Conservation (phyloP, 2,888 invertebrate species). For the Lasioglossum lativentre region DNA sequence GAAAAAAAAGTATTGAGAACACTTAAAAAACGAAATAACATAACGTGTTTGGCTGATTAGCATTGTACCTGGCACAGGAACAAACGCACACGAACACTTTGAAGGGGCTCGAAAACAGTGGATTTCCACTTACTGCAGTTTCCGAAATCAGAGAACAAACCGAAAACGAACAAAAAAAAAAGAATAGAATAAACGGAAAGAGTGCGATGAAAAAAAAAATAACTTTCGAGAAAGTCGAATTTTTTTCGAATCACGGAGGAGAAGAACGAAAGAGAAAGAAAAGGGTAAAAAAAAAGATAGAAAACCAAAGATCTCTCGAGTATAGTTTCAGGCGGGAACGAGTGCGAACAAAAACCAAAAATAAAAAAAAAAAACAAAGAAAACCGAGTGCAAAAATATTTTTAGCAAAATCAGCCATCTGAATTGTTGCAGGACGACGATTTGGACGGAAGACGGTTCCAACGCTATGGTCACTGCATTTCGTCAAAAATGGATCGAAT, state of each 20-base stretch:
- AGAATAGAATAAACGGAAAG: background rate
- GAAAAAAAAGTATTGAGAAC: background rate
- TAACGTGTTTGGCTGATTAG: constrained; percentile 3
- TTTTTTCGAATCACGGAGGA: constrained; percentile 35
- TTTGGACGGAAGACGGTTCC: constrained; percentile 63
- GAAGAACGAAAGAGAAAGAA: background rate
- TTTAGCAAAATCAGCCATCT: constrained; percentile 63
- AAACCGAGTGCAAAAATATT: constrained; percentile 22
- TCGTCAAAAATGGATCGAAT: constrained; percentile 50
- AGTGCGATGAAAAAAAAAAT: background rate
- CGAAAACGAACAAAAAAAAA: background rate
- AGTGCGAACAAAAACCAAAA: background rate
- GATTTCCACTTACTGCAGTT: constrained; percentile 59
- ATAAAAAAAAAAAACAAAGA: background rate
- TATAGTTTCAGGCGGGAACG: constrained; percentile 19
- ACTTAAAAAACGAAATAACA: background rate
- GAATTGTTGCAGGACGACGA: constrained; percentile 67
- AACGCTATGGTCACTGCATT: constrained; percentile 42
- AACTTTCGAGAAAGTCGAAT: constrained; percentile 38
- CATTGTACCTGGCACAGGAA: background rate
- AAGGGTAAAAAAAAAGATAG: background rate
- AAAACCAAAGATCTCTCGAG: constrained; percentile 9
- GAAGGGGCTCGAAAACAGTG: constrained; percentile 60
- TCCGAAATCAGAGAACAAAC: background rate
- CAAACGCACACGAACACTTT: constrained; percentile 15